Evolutionary conservation across 2,113 vertebrate genomes (phyloP).

Genomic region (Myrmecobius fasciatus): DNA sequence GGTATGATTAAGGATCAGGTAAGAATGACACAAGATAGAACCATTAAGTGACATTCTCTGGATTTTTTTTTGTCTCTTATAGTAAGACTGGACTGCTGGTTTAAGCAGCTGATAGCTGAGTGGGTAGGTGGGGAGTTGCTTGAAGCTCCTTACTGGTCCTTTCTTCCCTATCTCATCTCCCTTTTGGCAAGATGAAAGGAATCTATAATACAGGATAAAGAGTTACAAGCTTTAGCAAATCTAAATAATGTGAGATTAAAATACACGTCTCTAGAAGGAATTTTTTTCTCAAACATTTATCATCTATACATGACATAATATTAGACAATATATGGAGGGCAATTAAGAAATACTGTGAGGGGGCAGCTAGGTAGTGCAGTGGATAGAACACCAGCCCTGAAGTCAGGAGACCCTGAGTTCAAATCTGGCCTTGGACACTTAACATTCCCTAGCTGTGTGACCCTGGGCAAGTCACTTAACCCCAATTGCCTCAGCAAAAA

Average conservation of each 20-base stretch:
- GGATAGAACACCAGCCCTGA: too few species aligned
- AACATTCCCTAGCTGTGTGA: too few species aligned
- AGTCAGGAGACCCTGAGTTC: too few species aligned
- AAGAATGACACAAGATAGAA: too few species aligned
- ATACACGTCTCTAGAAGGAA: conserved; percentile 33
- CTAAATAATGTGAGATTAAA: not conserved
- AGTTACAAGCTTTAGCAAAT: not conserved
- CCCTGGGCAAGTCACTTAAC: too few species aligned
- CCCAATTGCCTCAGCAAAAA: too few species aligned
- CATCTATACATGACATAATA: conserved; percentile 13
- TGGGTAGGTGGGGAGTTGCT: not conserved
- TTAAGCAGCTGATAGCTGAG: not conserved
- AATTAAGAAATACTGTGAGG: not conserved
- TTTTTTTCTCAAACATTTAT: conserved; percentile 48
- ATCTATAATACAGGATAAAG: not conserved
- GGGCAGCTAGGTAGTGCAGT: too few species aligned
- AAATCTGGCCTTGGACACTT: too few species aligned
- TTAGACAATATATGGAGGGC: not conserved
- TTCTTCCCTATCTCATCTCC: not conserved
- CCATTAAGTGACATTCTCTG: too few species aligned
- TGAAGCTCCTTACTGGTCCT: not conserved
- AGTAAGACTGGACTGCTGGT: not conserved
- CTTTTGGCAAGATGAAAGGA: not conserved
- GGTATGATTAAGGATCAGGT: too few species aligned
- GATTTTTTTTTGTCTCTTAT: not conserved